Conservation (phyloP, 2,888 invertebrate genomes). For the Gnatocerus cornutus region DNA sequence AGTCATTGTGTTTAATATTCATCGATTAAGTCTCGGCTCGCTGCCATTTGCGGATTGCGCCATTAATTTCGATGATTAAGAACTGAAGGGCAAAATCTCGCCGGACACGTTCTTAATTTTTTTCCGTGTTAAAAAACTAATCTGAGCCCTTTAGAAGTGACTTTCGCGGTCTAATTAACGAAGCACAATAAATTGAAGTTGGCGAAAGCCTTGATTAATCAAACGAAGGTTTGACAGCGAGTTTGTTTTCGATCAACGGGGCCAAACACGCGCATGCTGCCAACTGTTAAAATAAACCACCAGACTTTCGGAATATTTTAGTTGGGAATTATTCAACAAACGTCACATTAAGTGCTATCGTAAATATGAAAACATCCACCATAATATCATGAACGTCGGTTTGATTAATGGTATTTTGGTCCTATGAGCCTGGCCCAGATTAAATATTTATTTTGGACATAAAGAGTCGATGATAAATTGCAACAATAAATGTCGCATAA, state of each 20-base stretch:
- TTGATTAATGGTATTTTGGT: slow-evolving; percentile 20
- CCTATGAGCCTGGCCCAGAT: slow-evolving; percentile 1
- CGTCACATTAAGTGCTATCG: slow-evolving; percentile 8
- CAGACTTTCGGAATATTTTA: neutral
- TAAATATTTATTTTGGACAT: slow-evolving; percentile 33
- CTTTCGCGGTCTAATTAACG: slow-evolving; percentile 1
- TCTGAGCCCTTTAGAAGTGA: too few species aligned
- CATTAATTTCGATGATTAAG: slow-evolving; percentile 37
- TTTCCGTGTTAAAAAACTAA: neutral
- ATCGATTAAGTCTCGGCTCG: slow-evolving; percentile 24
- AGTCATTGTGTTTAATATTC: slow-evolving; percentile 45
- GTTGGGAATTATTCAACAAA: slow-evolving; percentile 22
- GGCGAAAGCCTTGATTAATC: slow-evolving; percentile 17
- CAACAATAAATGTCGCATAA: slow-evolving; percentile 30
- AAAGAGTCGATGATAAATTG: slow-evolving; percentile 13
- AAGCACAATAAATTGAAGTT: neutral
- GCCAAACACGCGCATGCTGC: slow-evolving; percentile 4
- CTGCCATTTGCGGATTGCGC: slow-evolving; percentile 32
- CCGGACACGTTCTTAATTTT: neutral
- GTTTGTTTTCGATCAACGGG: slow-evolving; percentile 33
- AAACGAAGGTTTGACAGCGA: slow-evolving; percentile 30
- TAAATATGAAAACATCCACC: slow-evolving; percentile 27
- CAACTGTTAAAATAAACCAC: slow-evolving; percentile 33
- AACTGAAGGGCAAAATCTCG: neutral
- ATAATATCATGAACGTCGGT: neutral